A percentile compares a stretch with the other conserved stretches of the same genome.
Conservation (phyloP, 1,140 invertebrate species). For the Pseudomyrmex gracilis region DNA sequence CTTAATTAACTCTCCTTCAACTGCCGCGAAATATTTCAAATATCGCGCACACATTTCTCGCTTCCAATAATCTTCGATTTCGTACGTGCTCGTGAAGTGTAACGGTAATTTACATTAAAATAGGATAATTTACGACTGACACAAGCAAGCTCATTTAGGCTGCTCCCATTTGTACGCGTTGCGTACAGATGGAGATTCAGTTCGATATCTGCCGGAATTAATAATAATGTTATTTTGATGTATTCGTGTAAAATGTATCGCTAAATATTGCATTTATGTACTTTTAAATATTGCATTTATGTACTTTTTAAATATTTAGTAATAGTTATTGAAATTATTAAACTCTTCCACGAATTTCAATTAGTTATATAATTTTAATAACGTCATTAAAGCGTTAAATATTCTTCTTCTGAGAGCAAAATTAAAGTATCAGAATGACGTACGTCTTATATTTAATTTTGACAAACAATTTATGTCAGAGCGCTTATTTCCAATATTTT, state of each 20-base stretch:
- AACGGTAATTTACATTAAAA: constrained; percentile 57
- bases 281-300: constrained; percentile 26
- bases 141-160: constrained; percentile 43
- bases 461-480: neutral
- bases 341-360: constrained; percentile 20
- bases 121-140: constrained; percentile 50
- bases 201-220: constrained; percentile 22
- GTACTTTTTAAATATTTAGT: constrained; percentile 13
- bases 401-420: neutral
- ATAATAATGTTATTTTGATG: constrained; percentile 30
- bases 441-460: neutral
- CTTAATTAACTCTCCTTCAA: constrained; percentile 37
- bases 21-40: constrained; percentile 42
- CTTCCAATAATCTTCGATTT: constrained; percentile 53
- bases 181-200: neutral
- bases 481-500: neutral
- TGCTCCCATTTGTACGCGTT: constrained; percentile 12
- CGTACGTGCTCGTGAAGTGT: constrained; percentile 42
- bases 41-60: constrained; percentile 41
- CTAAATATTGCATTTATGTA: constrained; percentile 24
- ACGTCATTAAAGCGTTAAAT: neutral
- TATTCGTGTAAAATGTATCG: constrained; percentile 21
- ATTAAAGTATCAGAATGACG: no score
- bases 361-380: constrained; percentile 20
- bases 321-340: constrained; percentile 16